Base-by-base conservation (phyloP, 2,888 invertebrate genomes). In the Euplagia quadripunctaria region DNA sequence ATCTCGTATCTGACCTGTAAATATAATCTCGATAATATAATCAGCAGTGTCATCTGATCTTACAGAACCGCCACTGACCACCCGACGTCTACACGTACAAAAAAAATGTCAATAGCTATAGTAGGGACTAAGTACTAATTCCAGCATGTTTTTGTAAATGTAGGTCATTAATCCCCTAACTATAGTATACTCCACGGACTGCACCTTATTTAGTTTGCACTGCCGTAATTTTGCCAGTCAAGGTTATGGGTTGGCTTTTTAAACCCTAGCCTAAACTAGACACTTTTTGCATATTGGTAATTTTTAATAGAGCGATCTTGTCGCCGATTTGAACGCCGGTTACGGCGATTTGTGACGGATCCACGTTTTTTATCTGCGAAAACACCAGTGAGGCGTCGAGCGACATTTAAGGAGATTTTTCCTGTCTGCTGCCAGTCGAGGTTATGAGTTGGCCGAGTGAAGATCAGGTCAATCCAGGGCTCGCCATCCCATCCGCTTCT, bases 1-100 rank as follows among this genome's bases (percentile, higher is more conserved):
- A 55, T 31, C 49, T 46, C 66, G 61, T 71, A 46, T 51, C 58
- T 31, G 46, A 46, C 65, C 52, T 41, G 41, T 64, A 42, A 64
- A 64, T 41, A 51, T 71, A 55, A 66, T 66, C 65, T 49, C 31
- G 17, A 52, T 65, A 49, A 70, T 49, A 66, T 71, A 46, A 71
- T 65, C 46, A 46, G 65, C 68, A 41, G 41, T 55, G 64, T 55
- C 71, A 65, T 71, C 43, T 31, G 46, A 69, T 69, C 63, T 46
- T 8, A 46, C 17, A 31, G 63, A 61, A 46, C 43, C 31, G 31
- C 1, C 9, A 46, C 43, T 46, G 43, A 46, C 43, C 43, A 8
- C 43, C 43, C 8, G 8, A 55, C 6, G 55, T n/a, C 20, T 58
- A 58, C 4, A 7, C 58, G 11, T 11, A 14, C 20, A 20, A 58